Percentiles rank a stretch among this genome's conserved stretches.
These are phyloP conservation scores for Drosophila neutralis DNA, from an alignment of 2,888 invertebrate genomes.

Conservation along the genomic window DNA sequence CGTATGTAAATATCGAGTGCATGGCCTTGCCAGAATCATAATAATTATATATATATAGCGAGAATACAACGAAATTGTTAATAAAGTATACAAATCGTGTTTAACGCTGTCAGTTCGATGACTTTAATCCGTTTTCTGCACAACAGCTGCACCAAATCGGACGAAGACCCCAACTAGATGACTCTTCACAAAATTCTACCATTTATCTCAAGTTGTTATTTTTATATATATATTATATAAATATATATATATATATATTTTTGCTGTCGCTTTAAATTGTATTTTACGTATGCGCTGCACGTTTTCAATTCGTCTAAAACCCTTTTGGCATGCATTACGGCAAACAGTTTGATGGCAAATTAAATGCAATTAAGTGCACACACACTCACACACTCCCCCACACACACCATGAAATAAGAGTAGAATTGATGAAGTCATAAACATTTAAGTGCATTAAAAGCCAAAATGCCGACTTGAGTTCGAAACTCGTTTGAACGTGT, in stretches of 20 bases:
- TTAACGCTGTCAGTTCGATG: conserved; percentile 23
- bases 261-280: conserved; percentile 25
- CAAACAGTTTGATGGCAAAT: conserved; percentile 69
- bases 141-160: conserved; percentile 32
- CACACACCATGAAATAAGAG: not conserved
- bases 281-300: conserved; percentile 65
- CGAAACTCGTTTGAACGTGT: conserved; percentile 13
- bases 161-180: conserved; percentile 27
- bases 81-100: conserved; percentile 23
- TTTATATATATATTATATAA: no score
- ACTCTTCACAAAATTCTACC: conserved; percentile 15
- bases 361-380: conserved; percentile 72
- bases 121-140: conserved; percentile 21
- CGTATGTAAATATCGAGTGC: conserved; percentile 28
- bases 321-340: conserved; percentile 64
- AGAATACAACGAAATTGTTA: conserved; percentile 16
- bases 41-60: not conserved
- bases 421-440: conserved; percentile 59
- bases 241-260: no score
- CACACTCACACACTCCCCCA: not conserved
- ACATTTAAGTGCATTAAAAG: conserved; percentile 46
- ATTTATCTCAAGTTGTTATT: conserved; percentile 1
- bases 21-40: conserved; percentile 38
- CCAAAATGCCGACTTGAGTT: conserved; percentile 39
- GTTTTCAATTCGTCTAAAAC: conserved; percentile 65